Conservation (phyloP, 2,888 invertebrate species). For the Gandaritis pyraliata region DNA sequence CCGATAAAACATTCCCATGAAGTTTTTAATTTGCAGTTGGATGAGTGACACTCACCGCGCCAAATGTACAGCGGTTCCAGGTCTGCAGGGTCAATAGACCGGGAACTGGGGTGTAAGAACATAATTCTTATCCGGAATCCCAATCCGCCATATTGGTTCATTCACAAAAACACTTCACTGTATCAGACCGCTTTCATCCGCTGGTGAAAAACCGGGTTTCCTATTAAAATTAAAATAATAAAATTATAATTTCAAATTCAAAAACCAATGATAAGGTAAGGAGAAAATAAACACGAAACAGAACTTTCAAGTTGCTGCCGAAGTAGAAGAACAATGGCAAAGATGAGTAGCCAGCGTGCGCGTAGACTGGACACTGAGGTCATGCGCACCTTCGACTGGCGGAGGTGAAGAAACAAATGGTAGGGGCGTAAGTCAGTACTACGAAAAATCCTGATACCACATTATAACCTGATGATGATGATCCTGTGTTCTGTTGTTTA, state of each 20-base stretch:
- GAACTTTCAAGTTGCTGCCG: conserved; percentile 51
- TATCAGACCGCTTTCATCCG: conserved; percentile 43
- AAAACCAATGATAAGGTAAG: conserved; percentile 23
- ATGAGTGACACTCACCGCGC: conserved; percentile 71
- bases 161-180: conserved; percentile 61
- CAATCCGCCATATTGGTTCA: conserved; percentile 72
- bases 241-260: conserved; percentile 31
- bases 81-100: conserved; percentile 73
- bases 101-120: conserved; percentile 80
- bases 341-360: conserved; percentile 56
- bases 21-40: too few relatives aligned
- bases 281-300: conserved; percentile 47
- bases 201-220: conserved; percentile 38
- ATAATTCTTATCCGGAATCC: conserved; percentile 79
- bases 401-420: conserved; percentile 47
- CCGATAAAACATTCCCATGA: too few relatives aligned
- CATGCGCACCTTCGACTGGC: conserved; percentile 44
- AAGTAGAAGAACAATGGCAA: conserved; percentile 55
- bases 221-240: conserved; percentile 47
- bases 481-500: background rate
- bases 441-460: conserved; percentile 27
- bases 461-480: conserved; percentile 7
- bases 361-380: conserved; percentile 54
- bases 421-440: conserved; percentile 46
- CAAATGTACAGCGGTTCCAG: conserved; percentile 77